phyloP scores from a whole-genome alignment of 2,113 vertebrate species.

The Copsychus sechellarum region DNA sequence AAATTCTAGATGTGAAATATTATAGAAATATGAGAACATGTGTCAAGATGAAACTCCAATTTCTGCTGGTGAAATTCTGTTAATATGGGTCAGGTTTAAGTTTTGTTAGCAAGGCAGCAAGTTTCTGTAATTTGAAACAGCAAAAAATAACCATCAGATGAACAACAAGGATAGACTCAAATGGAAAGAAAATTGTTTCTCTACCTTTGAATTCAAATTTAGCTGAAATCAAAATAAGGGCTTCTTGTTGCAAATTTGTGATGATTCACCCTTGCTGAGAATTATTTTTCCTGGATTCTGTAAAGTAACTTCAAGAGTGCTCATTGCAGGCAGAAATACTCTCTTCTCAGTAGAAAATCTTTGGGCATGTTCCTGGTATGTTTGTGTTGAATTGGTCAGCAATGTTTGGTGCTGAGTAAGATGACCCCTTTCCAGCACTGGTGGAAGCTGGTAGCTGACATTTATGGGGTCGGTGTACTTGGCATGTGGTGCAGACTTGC shows the following conservation, averaged over 20 bases:
- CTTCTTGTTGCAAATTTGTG: not conserved
- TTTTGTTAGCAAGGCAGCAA: not conserved
- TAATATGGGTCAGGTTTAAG: not conserved
- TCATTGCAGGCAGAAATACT: not conserved
- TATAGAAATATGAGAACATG: not conserved
- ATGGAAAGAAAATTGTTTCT: not conserved
- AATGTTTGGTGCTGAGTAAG: not conserved
- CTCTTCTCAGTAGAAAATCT: slow-evolving; percentile 17
- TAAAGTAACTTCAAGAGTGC: slow-evolving; percentile 14
- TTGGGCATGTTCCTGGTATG: not conserved
- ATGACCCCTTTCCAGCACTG: not conserved
- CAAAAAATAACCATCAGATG: slow-evolving; percentile 19
- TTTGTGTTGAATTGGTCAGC: slow-evolving; percentile 13
- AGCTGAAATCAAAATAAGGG: slow-evolving; percentile 29
- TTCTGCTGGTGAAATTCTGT: slow-evolving; percentile 42
- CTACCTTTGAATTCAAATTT: not conserved
- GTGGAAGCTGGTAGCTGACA: not conserved
- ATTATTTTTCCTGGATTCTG: slow-evolving; percentile 47
- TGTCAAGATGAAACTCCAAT: slow-evolving; percentile 36
- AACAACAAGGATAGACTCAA: not conserved
- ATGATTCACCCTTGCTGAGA: slow-evolving; percentile 37
- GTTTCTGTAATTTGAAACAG: slow-evolving; percentile 50
- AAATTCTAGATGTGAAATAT: slow-evolving; percentile 26
- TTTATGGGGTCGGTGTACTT: not conserved
- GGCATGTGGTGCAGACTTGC: not conserved